phyloP scores from a whole-genome alignment of 1,140 invertebrate species.

The Drosophila arawakana region DNA sequence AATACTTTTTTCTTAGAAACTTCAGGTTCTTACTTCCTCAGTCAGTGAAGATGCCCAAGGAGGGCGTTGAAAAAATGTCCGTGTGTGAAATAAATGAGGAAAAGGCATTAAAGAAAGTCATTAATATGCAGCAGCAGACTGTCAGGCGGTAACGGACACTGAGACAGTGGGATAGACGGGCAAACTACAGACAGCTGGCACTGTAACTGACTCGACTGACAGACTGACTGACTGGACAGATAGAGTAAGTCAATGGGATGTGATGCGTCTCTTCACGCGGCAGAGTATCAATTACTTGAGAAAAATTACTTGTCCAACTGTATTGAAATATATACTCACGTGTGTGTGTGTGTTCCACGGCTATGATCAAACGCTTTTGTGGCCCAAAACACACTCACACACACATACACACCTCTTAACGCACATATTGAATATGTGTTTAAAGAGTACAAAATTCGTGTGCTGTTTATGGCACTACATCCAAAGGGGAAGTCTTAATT shows the following conservation, averaged over 20 bases:
- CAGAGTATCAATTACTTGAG: slow-evolving; percentile 81
- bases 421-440: slow-evolving; percentile 54
- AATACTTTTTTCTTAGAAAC: slow-evolving; percentile 8
- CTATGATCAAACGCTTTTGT: slow-evolving; percentile 66
- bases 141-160: slow-evolving; percentile 74
- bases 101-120: slow-evolving; percentile 83
- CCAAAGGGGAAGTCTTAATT: slow-evolving; percentile 68
- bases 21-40: slow-evolving; percentile 18
- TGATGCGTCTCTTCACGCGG: slow-evolving; percentile 47
- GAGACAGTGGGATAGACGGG: slow-evolving; percentile 16
- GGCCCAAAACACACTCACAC: slow-evolving; percentile 16
- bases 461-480: slow-evolving; percentile 15
- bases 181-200: slow-evolving; percentile 50
- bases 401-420: slow-evolving; percentile 5
- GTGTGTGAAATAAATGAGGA: slow-evolving; percentile 81
- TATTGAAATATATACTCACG: slow-evolving; percentile 22
- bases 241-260: slow-evolving; percentile 51
- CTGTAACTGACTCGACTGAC: slow-evolving; percentile 31
- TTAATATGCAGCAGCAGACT: slow-evolving; percentile 81
- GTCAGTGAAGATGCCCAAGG: slow-evolving; percentile 34
- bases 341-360: slow-evolving; percentile 49
- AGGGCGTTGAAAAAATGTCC: slow-evolving; percentile 58
- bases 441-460: slow-evolving; percentile 25
- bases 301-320: slow-evolving; percentile 81
- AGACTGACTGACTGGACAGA: slow-evolving; percentile 50